Evolutionary conservation across 1,140 invertebrate genomes (phyloP), one percentile per base, ranked within the genome.

Genomic region (Pseudomyrmex flavicornis): DNA sequence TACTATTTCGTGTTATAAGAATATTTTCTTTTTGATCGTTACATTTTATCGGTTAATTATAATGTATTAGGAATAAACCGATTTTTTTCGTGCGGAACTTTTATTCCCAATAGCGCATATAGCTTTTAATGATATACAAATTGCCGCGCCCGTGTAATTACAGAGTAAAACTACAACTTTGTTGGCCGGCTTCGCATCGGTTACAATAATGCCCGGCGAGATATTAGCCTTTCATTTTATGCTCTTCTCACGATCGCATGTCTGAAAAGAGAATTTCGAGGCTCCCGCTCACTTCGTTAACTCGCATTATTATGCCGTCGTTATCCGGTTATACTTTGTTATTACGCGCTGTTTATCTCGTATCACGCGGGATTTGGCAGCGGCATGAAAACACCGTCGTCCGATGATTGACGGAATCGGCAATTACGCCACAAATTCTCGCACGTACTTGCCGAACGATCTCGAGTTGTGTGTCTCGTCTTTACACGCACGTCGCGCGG

Each of bases 361-460:
- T n/a, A 54, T 65, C 69, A 59, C 58, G 58, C 82, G 8, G 48
- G 80, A 82, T 89, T 88, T 74, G 75, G 66, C 59, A 70, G 58
- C 56, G 22, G 85, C 83, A 84, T 46, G 72, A 82, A 80, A 73
- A 63, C 77, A 48, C 72, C 65, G 68, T 80, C 74, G 82, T 72
- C n/a, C 76, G 75, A 84, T 86, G 88, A 89, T 89, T 88, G 88
- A 88, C 88, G 86, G 88, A 86, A 89, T 88, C 88, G 79, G 87
- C 84, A 89, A 89, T 88, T 84, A 88, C 87, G 84, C 59, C 59
- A 62, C 84, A 61, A 83, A 89, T 89, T 89, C 87, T 88, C 84
- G 87, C 88, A 86, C 86, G 85, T 90, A 91, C 86, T 92, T 89
- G 88, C 85, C 88, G 86, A 86, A 86, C 90, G 87, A 76, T 44